Base-by-base conservation (phyloP, 2,888 invertebrate genomes). In the Eupithecia centaureata region DNA sequence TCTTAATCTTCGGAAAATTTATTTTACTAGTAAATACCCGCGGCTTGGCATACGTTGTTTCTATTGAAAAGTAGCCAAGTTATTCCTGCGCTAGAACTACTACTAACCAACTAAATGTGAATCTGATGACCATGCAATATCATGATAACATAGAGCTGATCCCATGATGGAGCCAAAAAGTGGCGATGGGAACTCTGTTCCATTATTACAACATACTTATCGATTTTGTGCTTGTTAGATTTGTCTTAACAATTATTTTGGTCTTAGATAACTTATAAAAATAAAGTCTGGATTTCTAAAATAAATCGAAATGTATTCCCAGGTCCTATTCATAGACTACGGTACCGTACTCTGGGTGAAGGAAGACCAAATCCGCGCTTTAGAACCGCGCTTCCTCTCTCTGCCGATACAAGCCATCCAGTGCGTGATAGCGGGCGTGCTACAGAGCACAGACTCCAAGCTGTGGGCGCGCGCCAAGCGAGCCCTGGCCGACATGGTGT, bases 261-360 rank as follows among this genome's bases (percentile, higher is more conserved):
- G 13, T 33, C 33, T 33, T 33, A 33, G 33, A 15, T 15, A 13
- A 15, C 33, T 33, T 13, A 33, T 4, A n/a, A 5, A 5, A 1
- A 5, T n/a, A n/a, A n/a, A 38, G 7, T 38, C 7, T 38, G n/a
- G 38, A 2, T 38, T 38, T n/a, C 38, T n/a, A 38, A n/a, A 38
- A 13, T 52, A 52, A 52, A 52, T 27, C 27, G n/a, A 30, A 10
- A 1, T 56, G 18, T 56, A n/a, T 56, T 30, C 1, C 32, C 78
- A 93, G 93, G 94, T 96, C n/a, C 89, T 93, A 71, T 96, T 95
- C 82, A 88, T 96, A 12, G 96, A 96, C 91, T 96, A 95, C 86
- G 96, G 96, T 73, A 96, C 95, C 76, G 86, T 86, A 10, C 87
- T 94, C 2, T 91, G 89, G 73, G 94, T 96, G 42, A 86, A 90